phyloP scores from a whole-genome alignment of 2,797 vertebrate species.

The Coregonus suidteri region DNA sequence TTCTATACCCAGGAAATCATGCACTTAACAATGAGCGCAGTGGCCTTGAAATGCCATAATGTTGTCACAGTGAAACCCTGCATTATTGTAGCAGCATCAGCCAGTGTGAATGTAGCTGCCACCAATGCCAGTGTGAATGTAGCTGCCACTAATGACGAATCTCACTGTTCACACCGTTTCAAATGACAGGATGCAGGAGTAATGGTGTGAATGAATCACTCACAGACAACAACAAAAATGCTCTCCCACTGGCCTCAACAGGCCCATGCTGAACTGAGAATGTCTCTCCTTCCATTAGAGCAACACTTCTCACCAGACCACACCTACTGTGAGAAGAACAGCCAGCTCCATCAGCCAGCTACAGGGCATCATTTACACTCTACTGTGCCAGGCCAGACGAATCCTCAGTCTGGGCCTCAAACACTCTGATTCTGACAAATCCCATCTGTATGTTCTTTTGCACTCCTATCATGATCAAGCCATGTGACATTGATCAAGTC shows the following conservation, averaged over 20 bases:
- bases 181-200: slow-evolving; percentile 75
- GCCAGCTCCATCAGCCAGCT: slow-evolving; percentile 23
- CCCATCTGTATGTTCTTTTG: not conserved
- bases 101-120: slow-evolving; percentile 69
- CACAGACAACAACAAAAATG: slow-evolving; percentile 33
- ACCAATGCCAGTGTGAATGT: slow-evolving; percentile 70
- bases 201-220: slow-evolving; percentile 76
- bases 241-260: not conserved
- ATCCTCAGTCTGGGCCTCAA: not conserved
- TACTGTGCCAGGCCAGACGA: not conserved
- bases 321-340: slow-evolving; percentile 41
- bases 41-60: slow-evolving; percentile 25
- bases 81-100: slow-evolving; percentile 24
- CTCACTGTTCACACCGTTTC: slow-evolving; percentile 72
- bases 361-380: slow-evolving; percentile 6
- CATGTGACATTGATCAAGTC: not conserved
- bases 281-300: slow-evolving; percentile 11
- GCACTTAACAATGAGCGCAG: slow-evolving; percentile 30
- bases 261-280: slow-evolving; percentile 12
- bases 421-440: slow-evolving; percentile 1
- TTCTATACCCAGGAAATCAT: slow-evolving; percentile 9
- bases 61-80: slow-evolving; percentile 37
- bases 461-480: not conserved
- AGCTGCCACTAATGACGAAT: slow-evolving; percentile 79
- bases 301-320: slow-evolving; percentile 45